Evolutionary conservation across 2,888 invertebrate genomes (phyloP), one percentile per base, ranked within the genome.

Genomic region (Frankliniella intonsa): DNA sequence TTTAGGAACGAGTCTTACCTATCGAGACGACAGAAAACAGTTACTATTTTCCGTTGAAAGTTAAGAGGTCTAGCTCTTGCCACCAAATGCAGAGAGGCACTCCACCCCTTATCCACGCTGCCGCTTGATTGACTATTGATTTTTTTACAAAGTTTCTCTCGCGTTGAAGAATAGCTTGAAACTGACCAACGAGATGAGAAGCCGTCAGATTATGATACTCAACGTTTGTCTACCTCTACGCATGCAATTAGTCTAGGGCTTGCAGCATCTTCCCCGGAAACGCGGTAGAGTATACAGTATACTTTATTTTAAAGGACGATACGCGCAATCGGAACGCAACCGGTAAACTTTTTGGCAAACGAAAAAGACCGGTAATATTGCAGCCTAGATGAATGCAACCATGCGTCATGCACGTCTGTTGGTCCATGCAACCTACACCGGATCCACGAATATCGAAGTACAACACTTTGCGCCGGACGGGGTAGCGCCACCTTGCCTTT

Each of bases 91-190:
- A 38, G 14, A 80, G 22, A 50, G 80, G 51, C 14, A 3, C 51
- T 80, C 51, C 80, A 80, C 27, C 51, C 80, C 51, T 17, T 17
- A 80, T 76, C 82, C 80, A 81, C 82, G 80, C 81, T 76, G 50
- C 27, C 22, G 69, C 69, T 9, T 25, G 12, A 38, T 38, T 38
- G 38, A 38, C 5, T 38, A 5, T 38, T 38, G 5, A 38, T 38
- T 38, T 38, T 38, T 38, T 38, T n/a, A n/a, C n/a, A n/a, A n/a
- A n/a, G n/a, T n/a, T 38, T 38, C 38, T 38, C 38, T 38, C 38
- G 38, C 38, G 38, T 38, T 38, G 5, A 38, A 38, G 5, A 38
- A 38, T 38, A 38, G 38, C 38, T 3, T 80, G 83, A 83, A 82
- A 80, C 83, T 83, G 83, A 62, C 62, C 38, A 38, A 38, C 38